Base-by-base conservation (phyloP, 1,140 invertebrate genomes). In the Babylonia areolata region DNA sequence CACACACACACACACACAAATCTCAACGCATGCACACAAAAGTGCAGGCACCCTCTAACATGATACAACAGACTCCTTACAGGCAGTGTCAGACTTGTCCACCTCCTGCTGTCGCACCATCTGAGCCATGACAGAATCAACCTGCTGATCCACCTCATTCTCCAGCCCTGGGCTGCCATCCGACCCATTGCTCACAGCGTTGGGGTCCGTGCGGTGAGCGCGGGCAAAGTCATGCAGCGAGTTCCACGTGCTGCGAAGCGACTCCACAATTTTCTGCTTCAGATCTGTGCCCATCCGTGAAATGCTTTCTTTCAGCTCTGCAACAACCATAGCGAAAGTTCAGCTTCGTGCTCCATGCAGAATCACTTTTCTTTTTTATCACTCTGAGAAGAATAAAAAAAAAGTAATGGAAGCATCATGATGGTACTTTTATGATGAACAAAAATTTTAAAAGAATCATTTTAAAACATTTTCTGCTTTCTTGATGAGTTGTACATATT, bases 221-320 rank as follows among this genome's bases (percentile, higher is more conserved):
- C 94, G 94, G 3, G 96, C 95, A 89, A 96, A 95, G 40, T 95
- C 96, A 94, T 97, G 97, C 35, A 99, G 96, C 17, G 97, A 97
- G 87, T 97, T 97, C 96, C 97, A 97, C 0, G 98, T 99, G 87
- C 95, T 97, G 90, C 96, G 96, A 54, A 99, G 95, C 0, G 97
- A 98, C 88, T 98, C 97, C 20, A 99, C 92, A 28, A 99, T 95
- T 92, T 96, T 97, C 90, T 98, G 96, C 93, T 99, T 99, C 20
- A 99, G 95, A 94, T 99, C 98, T 0, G 97, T 96, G 0, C 98
- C 97, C 17, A 99, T 97, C 80, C 97, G 95, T 0, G 97, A 96
- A 95, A 99, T 97, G 15, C 98, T 99, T 93, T 99, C 98, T 93
- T 97, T 98, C 37, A 99, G 94, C 95, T 99, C 98, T 97, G 71